Evolutionary conservation across 2,797 vertebrate species (phyloP).

Genomic region (Syngnathus rostellatus): DNA sequence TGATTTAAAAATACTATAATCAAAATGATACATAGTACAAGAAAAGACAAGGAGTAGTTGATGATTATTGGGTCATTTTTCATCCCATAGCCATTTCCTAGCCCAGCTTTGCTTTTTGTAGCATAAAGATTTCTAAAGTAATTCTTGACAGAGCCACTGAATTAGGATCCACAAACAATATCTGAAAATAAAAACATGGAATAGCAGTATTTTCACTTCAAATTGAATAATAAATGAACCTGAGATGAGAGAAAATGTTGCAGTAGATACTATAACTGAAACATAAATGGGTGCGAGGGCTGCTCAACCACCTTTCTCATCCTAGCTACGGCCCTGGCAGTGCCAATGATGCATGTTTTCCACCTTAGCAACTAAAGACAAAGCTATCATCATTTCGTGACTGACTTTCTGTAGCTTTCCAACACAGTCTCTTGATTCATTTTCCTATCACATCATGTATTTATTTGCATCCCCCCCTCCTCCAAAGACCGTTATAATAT

Average conservation of each 20-base stretch:
- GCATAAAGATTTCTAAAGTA: neutral
- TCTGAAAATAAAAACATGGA: neutral
- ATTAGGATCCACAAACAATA: neutral
- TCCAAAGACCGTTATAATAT: neutral
- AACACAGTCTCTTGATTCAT: neutral
- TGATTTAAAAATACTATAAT: neutral
- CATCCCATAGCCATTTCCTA: neutral
- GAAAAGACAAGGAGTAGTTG: neutral
- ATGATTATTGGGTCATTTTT: neutral
- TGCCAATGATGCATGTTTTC: neutral
- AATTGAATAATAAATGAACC: neutral
- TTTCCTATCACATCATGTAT: neutral
- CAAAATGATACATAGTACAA: neutral
- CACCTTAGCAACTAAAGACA: conserved; percentile 1
- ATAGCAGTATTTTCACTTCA: neutral
- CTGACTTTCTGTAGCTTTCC: neutral
- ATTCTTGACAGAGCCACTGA: neutral
- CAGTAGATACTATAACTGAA: neutral
- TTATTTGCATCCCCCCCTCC: neutral
- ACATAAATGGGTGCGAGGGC: neutral
- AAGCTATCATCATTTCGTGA: neutral
- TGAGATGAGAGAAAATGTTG: neutral
- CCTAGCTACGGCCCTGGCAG: neutral
- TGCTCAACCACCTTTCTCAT: neutral
- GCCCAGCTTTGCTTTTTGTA: neutral